Percentiles rank a stretch among this genome's conserved stretches.
Conservation (phyloP, 2,113 vertebrate species). For the Eretmochelys imbricata region DNA sequence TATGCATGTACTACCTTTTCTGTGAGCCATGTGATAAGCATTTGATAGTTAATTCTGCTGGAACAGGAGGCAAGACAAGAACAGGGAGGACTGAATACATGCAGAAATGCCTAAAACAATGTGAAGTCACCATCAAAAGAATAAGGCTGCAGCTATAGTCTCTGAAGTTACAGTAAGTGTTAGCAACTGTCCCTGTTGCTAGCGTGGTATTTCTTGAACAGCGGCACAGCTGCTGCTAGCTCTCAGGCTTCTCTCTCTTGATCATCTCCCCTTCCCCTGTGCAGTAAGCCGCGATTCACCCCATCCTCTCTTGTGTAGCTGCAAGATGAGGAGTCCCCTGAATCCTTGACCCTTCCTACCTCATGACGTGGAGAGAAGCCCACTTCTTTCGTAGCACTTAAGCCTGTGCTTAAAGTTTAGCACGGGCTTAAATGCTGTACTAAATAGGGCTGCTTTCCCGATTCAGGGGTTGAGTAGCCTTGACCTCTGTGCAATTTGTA, state of each 20-base stretch:
- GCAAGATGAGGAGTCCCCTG: neutral
- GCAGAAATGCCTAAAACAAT: neutral
- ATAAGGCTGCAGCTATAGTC: neutral
- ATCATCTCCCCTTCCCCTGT: neutral
- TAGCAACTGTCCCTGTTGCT: neutral
- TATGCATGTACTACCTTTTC: neutral
- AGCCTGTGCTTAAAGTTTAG: neutral
- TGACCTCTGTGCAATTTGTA: neutral
- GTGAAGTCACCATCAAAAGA: neutral
- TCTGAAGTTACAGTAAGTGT: neutral
- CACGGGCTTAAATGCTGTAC: neutral
- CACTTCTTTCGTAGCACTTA: neutral
- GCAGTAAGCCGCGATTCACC: neutral
- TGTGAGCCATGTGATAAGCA: neutral
- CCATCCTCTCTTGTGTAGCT: neutral
- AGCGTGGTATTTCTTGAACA: accelerated
- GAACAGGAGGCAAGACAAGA: neutral
- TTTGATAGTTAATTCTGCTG: constrained; percentile 16
- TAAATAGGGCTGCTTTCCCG: neutral
- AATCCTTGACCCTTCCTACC: neutral
- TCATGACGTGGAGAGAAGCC: neutral
- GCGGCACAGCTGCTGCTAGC: neutral
- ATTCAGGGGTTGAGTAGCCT: neutral
- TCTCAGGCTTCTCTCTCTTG: neutral
- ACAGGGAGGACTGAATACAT: neutral